phyloP scores from a whole-genome alignment of 1,140 invertebrate genomes.

The Meloidogyne floridensis region DNA sequence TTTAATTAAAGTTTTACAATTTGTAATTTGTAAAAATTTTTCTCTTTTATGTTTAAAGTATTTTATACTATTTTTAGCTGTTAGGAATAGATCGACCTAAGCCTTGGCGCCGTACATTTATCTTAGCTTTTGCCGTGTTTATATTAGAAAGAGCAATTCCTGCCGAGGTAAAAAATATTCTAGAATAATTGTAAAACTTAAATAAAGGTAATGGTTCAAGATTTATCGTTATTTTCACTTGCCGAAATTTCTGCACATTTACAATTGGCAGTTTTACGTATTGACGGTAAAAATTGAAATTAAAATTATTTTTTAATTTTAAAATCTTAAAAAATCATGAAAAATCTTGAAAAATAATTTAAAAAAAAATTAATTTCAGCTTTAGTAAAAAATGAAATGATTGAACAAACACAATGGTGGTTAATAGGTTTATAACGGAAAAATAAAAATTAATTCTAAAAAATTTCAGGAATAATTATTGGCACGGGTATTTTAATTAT shows the following conservation, averaged over 20 bases:
- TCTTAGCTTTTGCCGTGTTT: neutral
- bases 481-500: constrained; percentile 34
- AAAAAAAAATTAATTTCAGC: constrained; percentile 31
- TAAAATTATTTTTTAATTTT: neutral
- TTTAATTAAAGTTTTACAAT: neutral
- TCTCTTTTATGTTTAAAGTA: neutral
- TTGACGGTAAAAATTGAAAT: constrained; percentile 18
- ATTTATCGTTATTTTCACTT: constrained; percentile 36
- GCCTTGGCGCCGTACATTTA: constrained; percentile 8
- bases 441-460: neutral
- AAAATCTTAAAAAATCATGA: too few relatives aligned
- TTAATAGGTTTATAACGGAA: constrained; percentile 29
- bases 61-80: neutral
- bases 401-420: constrained; percentile 37
- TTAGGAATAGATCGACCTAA: constrained; percentile 10
- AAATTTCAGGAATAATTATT: constrained; percentile 35
- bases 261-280: constrained; percentile 30
- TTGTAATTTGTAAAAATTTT: neutral
- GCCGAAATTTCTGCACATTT: constrained; percentile 38
- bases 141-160: constrained; percentile 5
- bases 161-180: constrained; percentile 10
- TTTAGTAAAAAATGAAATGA: constrained; percentile 27
- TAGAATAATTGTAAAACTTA: neutral
- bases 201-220: constrained; percentile 18
- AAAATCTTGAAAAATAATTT: neutral